A percentile compares a stretch with the other conserved stretches of the same genome.
Conservation (phyloP, 2,888 invertebrate species). For the Macropis europaea region DNA sequence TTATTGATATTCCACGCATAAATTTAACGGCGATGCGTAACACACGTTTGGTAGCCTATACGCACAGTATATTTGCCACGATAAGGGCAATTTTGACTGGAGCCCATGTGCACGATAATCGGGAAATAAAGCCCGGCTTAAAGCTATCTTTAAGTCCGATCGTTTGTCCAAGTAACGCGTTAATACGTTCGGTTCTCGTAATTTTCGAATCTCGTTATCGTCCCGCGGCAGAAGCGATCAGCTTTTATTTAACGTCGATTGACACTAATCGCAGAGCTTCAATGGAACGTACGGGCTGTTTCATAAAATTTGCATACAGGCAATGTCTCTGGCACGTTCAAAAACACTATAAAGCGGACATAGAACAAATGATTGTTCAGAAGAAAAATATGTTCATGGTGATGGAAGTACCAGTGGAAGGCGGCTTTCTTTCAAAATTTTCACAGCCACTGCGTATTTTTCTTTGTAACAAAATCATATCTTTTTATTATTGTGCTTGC, state of each 20-base stretch:
- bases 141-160: conserved; percentile 56
- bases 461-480: no score
- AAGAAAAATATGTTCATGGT: no score
- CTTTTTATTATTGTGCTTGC: no score
- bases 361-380: no score
- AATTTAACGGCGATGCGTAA: not conserved
- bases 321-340: no score
- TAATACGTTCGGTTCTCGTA: conserved; percentile 41
- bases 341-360: no score
- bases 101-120: conserved; percentile 40
- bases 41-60: not conserved
- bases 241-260: not conserved
- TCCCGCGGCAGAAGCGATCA: not conserved
- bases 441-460: no score
- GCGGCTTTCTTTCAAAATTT: no score
- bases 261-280: no score
- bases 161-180: conserved; percentile 36
- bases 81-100: conserved; percentile 49
- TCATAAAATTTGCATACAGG: no score
- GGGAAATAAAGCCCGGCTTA: conserved; percentile 53
- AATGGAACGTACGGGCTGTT: no score
- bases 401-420: no score
- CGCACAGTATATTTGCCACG: conserved; percentile 6
- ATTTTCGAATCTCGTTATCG: conserved; percentile 36
- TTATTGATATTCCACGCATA: not conserved